These are phyloP conservation scores for Beris morrisii DNA, from an alignment of 2,888 invertebrate species.

Conservation along the genomic window DNA sequence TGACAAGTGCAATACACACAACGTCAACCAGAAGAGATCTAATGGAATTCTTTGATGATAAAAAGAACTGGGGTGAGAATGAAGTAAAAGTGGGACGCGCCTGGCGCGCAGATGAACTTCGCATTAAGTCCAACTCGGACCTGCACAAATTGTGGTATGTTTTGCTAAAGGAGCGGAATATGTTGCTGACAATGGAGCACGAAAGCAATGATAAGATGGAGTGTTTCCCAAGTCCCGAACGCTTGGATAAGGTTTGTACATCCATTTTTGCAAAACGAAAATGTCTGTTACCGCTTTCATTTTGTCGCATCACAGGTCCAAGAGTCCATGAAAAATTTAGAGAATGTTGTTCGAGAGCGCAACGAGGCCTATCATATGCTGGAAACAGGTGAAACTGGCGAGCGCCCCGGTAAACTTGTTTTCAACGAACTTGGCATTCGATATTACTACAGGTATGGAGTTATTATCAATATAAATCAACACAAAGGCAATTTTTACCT, in stretches of 20 bases:
- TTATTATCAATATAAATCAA: background rate
- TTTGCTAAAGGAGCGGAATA: conserved; percentile 92
- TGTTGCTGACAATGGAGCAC: conserved; percentile 95
- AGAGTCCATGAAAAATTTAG: conserved; percentile 92
- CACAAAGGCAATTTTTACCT: conserved; percentile 3
- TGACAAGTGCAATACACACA: conserved; percentile 43
- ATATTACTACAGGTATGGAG: conserved; percentile 58
- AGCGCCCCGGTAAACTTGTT: conserved; percentile 67
- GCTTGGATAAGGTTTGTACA: conserved; percentile 76
- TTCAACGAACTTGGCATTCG: conserved; percentile 65
- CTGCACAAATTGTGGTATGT: conserved; percentile 94
- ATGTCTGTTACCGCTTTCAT: background rate
- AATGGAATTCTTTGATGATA: conserved; percentile 88
- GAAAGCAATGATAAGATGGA: conserved; percentile 67
- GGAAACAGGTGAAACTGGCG: conserved; percentile 86
- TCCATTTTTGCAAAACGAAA: no score
- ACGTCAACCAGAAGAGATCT: conserved; percentile 59
- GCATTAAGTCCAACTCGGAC: conserved; percentile 93
- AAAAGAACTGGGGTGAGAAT: conserved; percentile 79
- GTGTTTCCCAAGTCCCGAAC: conserved; percentile 87
- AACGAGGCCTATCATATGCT: conserved; percentile 86
- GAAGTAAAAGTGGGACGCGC: conserved; percentile 80
- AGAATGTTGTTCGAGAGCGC: conserved; percentile 87
- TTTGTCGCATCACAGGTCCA: conserved; percentile 62
- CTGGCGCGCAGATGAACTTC: conserved; percentile 87